Conservation (phyloP, 2,797 vertebrate genomes). For the Gambelia wislizenii region DNA sequence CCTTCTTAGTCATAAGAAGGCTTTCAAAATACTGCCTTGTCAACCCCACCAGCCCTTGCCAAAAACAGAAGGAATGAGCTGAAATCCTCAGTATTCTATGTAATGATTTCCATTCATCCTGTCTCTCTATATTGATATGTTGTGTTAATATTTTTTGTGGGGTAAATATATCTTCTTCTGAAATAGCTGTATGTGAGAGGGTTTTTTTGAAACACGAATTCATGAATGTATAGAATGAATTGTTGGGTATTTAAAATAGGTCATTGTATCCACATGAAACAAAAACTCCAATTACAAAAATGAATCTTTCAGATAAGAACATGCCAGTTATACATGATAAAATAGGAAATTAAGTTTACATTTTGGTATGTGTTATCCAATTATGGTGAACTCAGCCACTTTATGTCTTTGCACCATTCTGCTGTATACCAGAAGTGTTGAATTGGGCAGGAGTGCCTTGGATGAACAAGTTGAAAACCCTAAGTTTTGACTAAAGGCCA, state of each 20-base stretch:
- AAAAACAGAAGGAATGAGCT: background rate
- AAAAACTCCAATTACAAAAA: background rate
- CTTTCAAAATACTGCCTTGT: background rate
- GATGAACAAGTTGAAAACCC: background rate
- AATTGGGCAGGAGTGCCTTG: background rate
- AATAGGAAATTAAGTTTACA: background rate
- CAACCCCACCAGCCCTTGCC: background rate
- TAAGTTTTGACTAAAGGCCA: background rate
- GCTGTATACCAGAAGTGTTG: background rate
- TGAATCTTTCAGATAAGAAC: background rate
- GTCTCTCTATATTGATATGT: background rate
- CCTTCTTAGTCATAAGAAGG: background rate
- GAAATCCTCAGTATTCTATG: background rate
- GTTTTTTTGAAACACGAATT: background rate
- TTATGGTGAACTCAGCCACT: background rate
- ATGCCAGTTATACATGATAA: background rate
- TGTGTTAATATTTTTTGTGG: background rate
- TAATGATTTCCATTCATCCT: background rate
- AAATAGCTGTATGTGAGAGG: background rate
- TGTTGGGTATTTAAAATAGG: background rate
- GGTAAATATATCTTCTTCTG: background rate
- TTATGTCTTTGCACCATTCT: background rate
- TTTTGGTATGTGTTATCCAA: background rate
- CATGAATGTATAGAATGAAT: background rate
- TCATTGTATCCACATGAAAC: background rate